These are phyloP conservation scores for Cygnus buccinator DNA, from an alignment of 2,113 vertebrate genomes.

Conservation along the genomic window DNA sequence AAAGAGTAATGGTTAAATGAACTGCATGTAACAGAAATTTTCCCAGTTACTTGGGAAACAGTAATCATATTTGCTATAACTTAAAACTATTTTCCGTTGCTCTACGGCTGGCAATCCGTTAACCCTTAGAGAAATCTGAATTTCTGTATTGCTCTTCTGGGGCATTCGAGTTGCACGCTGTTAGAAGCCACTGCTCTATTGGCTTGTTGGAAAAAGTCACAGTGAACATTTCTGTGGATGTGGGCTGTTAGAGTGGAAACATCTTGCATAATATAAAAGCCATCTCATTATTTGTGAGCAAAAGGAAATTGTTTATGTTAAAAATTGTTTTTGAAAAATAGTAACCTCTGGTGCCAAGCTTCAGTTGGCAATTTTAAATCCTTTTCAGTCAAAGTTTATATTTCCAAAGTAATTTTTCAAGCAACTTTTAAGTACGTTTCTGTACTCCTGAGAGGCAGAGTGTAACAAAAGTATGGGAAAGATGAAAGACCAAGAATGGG, in stretches of 20 bases:
- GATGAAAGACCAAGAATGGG: fast-evolving
- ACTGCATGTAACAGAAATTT: background rate
- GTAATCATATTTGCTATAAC: background rate
- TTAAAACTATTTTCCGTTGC: background rate
- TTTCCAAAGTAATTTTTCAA: background rate
- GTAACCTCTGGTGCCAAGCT: background rate
- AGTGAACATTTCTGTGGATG: background rate
- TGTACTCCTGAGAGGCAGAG: background rate
- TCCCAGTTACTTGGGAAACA: background rate
- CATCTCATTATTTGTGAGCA: background rate
- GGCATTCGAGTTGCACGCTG: background rate
- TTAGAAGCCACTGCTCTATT: background rate
- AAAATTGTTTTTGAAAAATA: background rate
- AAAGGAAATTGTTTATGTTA: background rate
- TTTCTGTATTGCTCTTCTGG: background rate
- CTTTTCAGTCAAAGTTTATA: background rate
- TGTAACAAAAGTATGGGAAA: background rate
- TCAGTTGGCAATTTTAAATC: background rate
- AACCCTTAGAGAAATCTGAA: background rate
- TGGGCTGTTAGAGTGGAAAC: background rate
- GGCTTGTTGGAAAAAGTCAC: background rate
- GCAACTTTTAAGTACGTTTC: background rate
- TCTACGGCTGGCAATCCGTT: background rate
- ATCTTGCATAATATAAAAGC: background rate
- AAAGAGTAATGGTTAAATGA: background rate